phyloP scores from a whole-genome alignment of 1,140 invertebrate genomes.

The Eupeodes corollae region DNA sequence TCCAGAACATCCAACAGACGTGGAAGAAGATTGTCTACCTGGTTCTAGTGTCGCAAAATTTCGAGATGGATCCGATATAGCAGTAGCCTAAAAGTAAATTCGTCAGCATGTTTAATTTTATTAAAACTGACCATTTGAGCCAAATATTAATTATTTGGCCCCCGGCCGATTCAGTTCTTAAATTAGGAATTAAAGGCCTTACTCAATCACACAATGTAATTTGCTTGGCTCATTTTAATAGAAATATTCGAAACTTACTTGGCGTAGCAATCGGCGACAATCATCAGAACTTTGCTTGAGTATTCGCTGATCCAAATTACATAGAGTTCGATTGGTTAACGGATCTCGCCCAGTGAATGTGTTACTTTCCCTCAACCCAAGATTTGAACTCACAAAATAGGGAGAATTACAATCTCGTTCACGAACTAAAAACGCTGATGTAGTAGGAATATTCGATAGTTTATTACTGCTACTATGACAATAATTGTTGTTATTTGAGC shows the following conservation, averaged over 20 bases:
- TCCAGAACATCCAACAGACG: not conserved
- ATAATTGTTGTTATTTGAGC: no score
- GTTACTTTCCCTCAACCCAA: constrained; percentile 3
- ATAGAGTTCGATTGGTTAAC: constrained; percentile 30
- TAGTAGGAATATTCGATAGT: not conserved
- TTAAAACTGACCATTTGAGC: no score
- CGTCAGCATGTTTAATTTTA: no score
- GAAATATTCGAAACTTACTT: constrained; percentile 18
- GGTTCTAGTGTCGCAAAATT: not conserved
- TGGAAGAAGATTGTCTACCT: not conserved
- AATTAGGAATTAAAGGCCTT: no score
- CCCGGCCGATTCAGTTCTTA: no score
- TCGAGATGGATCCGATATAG: constrained; percentile 19
- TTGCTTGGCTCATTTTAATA: no score
- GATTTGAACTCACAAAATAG: constrained; percentile 1
- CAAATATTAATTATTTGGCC: no score
- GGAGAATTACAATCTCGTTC: constrained; percentile 7
- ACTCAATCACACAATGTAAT: no score
- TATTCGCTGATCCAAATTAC: constrained; percentile 44
- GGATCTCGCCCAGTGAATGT: not conserved
- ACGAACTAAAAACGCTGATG: not conserved
- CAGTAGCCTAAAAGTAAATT: constrained; percentile 23
- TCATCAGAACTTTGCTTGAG: constrained; percentile 51
- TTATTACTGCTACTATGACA: not conserved
- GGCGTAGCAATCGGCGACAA: constrained; percentile 46